These are phyloP conservation scores for Blastomussa wellsi DNA, from an alignment of 92 coral and sea anemone genomes.

Conservation along the genomic window DNA sequence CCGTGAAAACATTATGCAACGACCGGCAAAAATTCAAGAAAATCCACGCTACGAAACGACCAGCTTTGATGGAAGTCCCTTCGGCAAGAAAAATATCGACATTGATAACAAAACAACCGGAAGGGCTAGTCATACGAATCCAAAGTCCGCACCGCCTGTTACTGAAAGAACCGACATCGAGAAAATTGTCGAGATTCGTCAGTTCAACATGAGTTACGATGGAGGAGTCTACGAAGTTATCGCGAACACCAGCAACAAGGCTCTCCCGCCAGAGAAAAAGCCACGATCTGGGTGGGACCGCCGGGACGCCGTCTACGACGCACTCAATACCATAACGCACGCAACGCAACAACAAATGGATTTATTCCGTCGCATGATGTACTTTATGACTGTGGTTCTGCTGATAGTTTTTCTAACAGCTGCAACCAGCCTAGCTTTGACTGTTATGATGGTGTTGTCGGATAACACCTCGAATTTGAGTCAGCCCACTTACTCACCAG, in stretches of 20 bases:
- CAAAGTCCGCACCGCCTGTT: not conserved
- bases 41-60: not conserved
- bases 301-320: not conserved
- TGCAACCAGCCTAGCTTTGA: not conserved
- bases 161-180: not conserved
- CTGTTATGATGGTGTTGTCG: not conserved
- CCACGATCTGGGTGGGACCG: not conserved
- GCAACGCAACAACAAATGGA: constrained; percentile 19
- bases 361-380: not conserved
- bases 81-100: not conserved
- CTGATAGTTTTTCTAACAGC: not conserved
- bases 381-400: constrained; percentile 5
- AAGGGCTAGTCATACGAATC: not conserved
- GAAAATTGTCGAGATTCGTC: constrained; percentile 26
- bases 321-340: not conserved
- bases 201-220: constrained; percentile 4
- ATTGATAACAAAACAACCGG: not conserved
- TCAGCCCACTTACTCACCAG: constrained; percentile 12
- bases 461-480: not conserved
- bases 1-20: not conserved
- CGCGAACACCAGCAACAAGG: not conserved
- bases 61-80: not conserved
- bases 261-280: not conserved
- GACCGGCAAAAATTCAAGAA: not conserved
- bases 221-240: constrained; percentile 2